Evolutionary conservation across 1,140 invertebrate genomes (phyloP).

Genomic region (Sminthurides bifidus): DNA sequence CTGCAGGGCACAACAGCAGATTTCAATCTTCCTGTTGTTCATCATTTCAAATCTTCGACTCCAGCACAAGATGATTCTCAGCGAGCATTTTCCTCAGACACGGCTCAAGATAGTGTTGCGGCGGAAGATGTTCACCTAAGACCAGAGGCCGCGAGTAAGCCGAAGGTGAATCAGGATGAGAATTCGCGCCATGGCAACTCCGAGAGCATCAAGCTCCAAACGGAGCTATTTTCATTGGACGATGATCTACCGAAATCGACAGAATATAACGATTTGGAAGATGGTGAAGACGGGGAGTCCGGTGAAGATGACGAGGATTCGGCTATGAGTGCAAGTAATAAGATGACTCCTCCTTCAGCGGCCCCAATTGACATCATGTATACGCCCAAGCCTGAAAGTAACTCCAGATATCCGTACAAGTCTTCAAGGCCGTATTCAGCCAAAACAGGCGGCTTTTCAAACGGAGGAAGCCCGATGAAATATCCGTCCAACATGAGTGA

Average conservation of each 20-base stretch:
- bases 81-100: too few relatives aligned
- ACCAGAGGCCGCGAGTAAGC: neutral
- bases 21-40: too few relatives aligned
- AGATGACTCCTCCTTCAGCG: neutral
- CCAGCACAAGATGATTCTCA: too few relatives aligned
- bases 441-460: neutral
- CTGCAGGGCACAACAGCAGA: too few relatives aligned
- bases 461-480: neutral
- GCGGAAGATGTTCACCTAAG: neutral
- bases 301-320: conserved; percentile 3
- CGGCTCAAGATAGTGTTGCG: too few relatives aligned
- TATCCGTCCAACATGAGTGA: neutral
- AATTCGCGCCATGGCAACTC: neutral
- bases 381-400: conserved; percentile 14
- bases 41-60: too few relatives aligned
- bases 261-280: too few relatives aligned
- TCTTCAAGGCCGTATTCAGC: neutral
- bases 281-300: conserved; percentile 3
- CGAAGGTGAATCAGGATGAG: neutral
- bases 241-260: too few relatives aligned
- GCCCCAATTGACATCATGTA: conserved; percentile 6
- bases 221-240: conserved; percentile 19
- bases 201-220: conserved; percentile 12
- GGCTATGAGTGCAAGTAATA: conserved; percentile 10
- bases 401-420: neutral